Evolutionary conservation across 2,797 vertebrate species (phyloP).

Genomic region (Staurois parvus): DNA sequence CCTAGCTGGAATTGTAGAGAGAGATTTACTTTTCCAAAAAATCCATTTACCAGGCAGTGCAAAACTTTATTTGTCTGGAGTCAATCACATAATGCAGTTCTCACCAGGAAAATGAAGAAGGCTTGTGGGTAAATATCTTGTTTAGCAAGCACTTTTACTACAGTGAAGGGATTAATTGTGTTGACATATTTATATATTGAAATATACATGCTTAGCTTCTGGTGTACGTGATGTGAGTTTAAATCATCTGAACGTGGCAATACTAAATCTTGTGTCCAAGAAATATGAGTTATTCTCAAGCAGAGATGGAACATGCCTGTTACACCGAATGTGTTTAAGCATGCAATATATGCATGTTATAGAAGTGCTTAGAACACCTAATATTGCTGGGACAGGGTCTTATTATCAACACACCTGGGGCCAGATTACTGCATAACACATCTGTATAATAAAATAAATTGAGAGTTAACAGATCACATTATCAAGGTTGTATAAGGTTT

Average conservation of each 20-base stretch:
- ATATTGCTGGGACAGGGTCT: not conserved
- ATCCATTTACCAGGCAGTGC: not conserved
- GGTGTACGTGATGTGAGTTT: not conserved
- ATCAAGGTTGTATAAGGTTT: not conserved
- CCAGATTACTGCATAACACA: not conserved
- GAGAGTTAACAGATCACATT: not conserved
- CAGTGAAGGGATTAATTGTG: constrained; percentile 2
- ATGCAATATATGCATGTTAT: not conserved
- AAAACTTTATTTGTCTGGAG: constrained; percentile 6
- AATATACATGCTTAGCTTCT: constrained; percentile 9
- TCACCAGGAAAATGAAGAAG: not conserved
- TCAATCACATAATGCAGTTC: constrained; percentile 22
- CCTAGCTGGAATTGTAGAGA: not conserved
- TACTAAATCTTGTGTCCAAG: not conserved
- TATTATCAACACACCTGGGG: not conserved
- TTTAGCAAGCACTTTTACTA: constrained; percentile 15
- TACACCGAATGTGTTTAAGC: not conserved
- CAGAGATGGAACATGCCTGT: too few relatives aligned
- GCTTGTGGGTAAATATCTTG: constrained; percentile 17
- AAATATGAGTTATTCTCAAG: not conserved
- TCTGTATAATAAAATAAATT: not conserved
- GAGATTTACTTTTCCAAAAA: not conserved
- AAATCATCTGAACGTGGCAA: not conserved
- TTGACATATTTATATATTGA: not conserved
- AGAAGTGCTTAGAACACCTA: not conserved